Evolutionary conservation across 2,797 vertebrate genomes (phyloP).

Genomic region (Tangara arthus): DNA sequence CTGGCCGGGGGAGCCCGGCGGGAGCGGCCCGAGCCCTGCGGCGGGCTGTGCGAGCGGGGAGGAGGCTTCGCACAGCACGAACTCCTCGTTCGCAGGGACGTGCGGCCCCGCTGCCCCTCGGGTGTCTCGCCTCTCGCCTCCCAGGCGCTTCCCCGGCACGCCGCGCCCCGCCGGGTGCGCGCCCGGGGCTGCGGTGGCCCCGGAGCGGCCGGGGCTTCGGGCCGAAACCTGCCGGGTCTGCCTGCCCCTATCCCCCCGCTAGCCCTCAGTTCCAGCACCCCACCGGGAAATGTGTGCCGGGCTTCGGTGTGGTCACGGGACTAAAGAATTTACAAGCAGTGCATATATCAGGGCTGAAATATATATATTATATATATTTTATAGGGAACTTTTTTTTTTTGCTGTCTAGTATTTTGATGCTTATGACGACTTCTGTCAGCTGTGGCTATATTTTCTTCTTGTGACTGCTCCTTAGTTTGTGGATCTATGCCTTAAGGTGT

Average conservation of each 20-base stretch:
- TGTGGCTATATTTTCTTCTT: background rate
- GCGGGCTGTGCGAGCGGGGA: background rate
- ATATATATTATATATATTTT: background rate
- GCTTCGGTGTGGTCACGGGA: background rate
- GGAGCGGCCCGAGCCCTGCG: background rate
- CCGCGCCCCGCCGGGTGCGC: background rate
- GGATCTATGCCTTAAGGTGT: background rate
- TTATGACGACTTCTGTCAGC: background rate
- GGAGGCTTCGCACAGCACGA: background rate
- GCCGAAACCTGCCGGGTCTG: background rate
- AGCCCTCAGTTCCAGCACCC: background rate
- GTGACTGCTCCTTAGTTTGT: background rate
- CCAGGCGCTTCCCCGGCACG: background rate
- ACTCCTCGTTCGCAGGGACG: background rate
- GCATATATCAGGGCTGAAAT: background rate
- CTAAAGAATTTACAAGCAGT: background rate
- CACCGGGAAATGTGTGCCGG: too few species aligned
- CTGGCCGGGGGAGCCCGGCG: background rate
- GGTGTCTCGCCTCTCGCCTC: background rate
- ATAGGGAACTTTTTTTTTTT: background rate
- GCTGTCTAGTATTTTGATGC: background rate
- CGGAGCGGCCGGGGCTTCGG: background rate
- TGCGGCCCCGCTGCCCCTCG: background rate
- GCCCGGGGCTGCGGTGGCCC: background rate
- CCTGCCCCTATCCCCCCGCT: background rate